phyloP scores from a whole-genome alignment of 1,140 invertebrate genomes.

The Portunus trituberculatus region DNA sequence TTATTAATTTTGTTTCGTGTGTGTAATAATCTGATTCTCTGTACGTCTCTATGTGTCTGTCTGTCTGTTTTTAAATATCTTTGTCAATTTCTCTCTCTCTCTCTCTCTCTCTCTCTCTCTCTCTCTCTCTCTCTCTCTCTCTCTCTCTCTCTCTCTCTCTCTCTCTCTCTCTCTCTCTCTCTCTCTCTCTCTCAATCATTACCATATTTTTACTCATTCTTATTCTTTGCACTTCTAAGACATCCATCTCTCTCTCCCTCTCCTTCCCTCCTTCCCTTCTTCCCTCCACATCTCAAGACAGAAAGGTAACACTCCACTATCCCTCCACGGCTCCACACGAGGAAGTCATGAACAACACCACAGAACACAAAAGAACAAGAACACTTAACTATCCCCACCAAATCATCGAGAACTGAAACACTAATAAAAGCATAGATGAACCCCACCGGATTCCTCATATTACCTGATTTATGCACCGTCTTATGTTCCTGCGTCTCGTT shows the following conservation, averaged over 20 bases:
- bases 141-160: background rate
- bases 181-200: slow-evolving; percentile 29
- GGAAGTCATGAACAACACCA: slow-evolving; percentile 8
- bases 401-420: background rate
- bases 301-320: background rate
- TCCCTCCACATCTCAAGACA: background rate
- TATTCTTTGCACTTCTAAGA: background rate
- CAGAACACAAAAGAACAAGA: background rate
- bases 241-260: background rate
- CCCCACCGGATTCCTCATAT: background rate
- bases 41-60: background rate
- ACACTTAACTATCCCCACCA: background rate
- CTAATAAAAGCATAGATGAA: too few relatives aligned
- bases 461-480: background rate
- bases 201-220: background rate
- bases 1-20: background rate
- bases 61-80: background rate
- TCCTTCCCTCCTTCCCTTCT: background rate
- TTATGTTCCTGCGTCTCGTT: slow-evolving; percentile 23
- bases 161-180: slow-evolving; percentile 42
- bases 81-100: background rate
- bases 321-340: background rate
- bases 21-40: background rate
- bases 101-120: background rate
- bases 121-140: slow-evolving; percentile 11